phyloP scores from a whole-genome alignment of 2,888 invertebrate genomes.

The Hetaerina titia region DNA sequence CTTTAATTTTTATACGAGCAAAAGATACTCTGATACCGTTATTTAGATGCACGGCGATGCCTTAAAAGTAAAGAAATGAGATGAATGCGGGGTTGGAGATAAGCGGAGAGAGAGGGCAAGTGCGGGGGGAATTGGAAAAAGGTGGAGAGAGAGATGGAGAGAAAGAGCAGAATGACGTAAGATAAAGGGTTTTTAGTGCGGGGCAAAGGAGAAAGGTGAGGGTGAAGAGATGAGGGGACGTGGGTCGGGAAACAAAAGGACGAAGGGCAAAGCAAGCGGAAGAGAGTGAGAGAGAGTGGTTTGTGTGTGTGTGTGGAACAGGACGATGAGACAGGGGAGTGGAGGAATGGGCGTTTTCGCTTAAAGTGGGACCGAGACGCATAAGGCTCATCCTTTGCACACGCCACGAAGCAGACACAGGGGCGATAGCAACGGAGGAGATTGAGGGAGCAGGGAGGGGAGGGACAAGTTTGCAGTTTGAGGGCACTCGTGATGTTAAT shows the following conservation, averaged over 20 bases:
- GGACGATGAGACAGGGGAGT: constrained; percentile 8
- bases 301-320: not conserved
- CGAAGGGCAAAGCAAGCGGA: not conserved
- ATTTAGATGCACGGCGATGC: not conserved
- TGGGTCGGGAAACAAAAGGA: not conserved
- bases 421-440: not conserved
- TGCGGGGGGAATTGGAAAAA: not conserved
- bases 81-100: not conserved
- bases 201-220: constrained; percentile 1
- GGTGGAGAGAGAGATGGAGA: not conserved
- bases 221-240: not conserved
- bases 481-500: not conserved
- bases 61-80: not conserved
- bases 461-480: not conserved
- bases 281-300: not conserved
- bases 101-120: not conserved
- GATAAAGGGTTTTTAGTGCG: constrained; percentile 17
- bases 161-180: not conserved
- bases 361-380: not conserved
- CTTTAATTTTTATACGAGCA: too few relatives aligned
- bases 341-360: not conserved
- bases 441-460: not conserved
- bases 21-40: not conserved
- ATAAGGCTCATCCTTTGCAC: constrained; percentile 6
- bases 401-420: not conserved